Evolutionary conservation across 2,797 vertebrate species (phyloP).

Genomic region (Myotis myotis): DNA sequence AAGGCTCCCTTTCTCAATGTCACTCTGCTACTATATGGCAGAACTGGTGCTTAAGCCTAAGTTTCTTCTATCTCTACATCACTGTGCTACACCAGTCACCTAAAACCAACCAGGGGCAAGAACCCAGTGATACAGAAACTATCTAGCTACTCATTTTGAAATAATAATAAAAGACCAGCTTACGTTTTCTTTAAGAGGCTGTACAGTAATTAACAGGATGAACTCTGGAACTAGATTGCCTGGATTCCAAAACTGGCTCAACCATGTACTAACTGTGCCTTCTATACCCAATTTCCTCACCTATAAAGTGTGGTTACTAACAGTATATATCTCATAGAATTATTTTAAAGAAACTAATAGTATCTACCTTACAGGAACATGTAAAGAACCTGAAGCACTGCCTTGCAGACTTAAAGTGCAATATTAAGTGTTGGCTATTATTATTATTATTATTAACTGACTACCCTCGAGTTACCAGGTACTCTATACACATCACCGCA

Average conservation of each 20-base stretch:
- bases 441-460: constrained; percentile 10
- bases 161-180: not conserved
- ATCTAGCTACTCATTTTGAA: constrained; percentile 13
- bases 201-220: not conserved
- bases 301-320: not conserved
- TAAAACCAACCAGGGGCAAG: not conserved
- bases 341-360: not conserved
- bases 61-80: not conserved
- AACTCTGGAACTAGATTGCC: not conserved
- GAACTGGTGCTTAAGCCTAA: not conserved
- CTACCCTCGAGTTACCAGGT: not conserved
- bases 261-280: not conserved
- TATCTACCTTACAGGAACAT: not conserved
- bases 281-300: not conserved
- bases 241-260: constrained; percentile 33
- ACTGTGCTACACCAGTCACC: not conserved
- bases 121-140: not conserved
- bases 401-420: not conserved
- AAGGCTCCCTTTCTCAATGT: not conserved
- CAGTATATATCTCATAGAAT: not conserved
- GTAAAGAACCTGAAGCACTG: constrained; percentile 33
- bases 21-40: not conserved
- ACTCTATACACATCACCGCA: constrained; percentile 19
- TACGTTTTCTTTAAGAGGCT: constrained; percentile 28
- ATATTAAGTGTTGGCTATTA: not conserved